Conservation (phyloP, 2,113 vertebrate species). For the Mormyrus iriodes region DNA sequence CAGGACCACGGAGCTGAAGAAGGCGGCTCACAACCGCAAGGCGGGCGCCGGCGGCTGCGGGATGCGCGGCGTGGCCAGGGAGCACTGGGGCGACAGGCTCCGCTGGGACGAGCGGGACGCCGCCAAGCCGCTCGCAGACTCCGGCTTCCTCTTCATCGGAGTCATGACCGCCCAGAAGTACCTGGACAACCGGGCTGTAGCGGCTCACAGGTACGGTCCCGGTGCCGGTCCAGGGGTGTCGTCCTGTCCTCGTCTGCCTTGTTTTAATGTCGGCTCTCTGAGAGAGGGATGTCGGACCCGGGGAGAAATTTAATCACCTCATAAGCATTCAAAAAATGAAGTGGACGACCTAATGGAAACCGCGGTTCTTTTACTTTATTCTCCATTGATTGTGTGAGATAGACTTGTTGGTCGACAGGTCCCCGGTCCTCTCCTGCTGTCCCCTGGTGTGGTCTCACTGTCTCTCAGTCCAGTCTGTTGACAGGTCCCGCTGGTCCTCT, state of each 20-base stretch:
- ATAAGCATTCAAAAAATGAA: background rate
- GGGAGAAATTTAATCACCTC: too few relatives aligned
- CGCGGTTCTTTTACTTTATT: background rate
- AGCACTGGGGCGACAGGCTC: conserved; percentile 39
- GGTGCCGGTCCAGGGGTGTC: background rate
- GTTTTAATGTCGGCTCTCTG: background rate
- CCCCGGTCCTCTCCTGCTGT: too few relatives aligned
- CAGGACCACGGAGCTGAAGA: conserved; percentile 71
- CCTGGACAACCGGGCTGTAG: conserved; percentile 83
- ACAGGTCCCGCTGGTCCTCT: too few relatives aligned
- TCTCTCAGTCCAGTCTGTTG: too few relatives aligned
- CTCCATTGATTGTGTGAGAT: background rate
- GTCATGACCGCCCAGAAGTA: conserved; percentile 97
- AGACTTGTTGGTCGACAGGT: background rate
- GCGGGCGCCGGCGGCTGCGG: conserved; percentile 53
- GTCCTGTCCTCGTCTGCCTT: background rate
- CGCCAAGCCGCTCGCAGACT: conserved; percentile 51
- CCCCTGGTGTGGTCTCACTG: too few relatives aligned
- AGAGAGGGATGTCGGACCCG: background rate
- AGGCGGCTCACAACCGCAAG: conserved; percentile 65
- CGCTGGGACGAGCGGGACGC: conserved; percentile 51
- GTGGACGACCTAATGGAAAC: background rate
- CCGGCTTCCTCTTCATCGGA: conserved; percentile 82
- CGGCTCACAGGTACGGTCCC: conserved; percentile 76
- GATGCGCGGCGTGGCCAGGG: conserved; percentile 40